Percentiles rank a stretch among this genome's conserved stretches.
Evolutionary conservation across 2,888 invertebrate genomes (phyloP).

Genomic region (Melolontha melolontha): DNA sequence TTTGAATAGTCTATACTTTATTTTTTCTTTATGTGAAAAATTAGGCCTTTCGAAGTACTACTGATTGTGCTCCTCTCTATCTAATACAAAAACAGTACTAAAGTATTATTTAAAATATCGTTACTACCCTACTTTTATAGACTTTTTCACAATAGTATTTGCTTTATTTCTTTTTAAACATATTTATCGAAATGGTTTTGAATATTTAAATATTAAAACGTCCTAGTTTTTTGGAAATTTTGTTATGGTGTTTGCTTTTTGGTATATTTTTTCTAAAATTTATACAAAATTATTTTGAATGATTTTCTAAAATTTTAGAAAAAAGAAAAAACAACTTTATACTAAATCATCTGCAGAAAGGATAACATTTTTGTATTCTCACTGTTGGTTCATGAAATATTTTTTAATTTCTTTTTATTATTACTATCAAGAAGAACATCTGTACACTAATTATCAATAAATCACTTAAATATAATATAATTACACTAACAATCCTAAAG

Average conservation of each 20-base stretch:
- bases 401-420: conserved; percentile 20
- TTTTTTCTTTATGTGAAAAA: conserved; percentile 50
- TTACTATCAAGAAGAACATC: conserved; percentile 33
- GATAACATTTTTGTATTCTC: conserved; percentile 9
- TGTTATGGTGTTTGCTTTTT: conserved; percentile 6
- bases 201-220: conserved; percentile 9
- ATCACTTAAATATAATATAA: conserved; percentile 44
- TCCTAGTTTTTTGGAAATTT: conserved; percentile 5
- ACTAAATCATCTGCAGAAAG: not conserved
- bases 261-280: conserved; percentile 13
- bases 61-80: conserved; percentile 55
- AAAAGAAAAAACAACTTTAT: conserved; percentile 6
- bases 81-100: conserved; percentile 37
- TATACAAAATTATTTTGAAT: conserved; percentile 24
- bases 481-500: conserved; percentile 46
- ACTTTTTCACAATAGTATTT: conserved; percentile 41
- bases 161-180: conserved; percentile 23
- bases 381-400: not conserved
- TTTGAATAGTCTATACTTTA: conserved; percentile 9
- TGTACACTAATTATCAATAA: conserved; percentile 46
- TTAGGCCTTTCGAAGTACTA: conserved; percentile 62
- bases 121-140: conserved; percentile 40
- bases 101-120: conserved; percentile 30
- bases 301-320: conserved; percentile 6
- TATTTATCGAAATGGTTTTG: conserved; percentile 11